These are phyloP conservation scores for Grammomys surdaster DNA, from an alignment of 2,113 vertebrate genomes.

Conservation along the genomic window DNA sequence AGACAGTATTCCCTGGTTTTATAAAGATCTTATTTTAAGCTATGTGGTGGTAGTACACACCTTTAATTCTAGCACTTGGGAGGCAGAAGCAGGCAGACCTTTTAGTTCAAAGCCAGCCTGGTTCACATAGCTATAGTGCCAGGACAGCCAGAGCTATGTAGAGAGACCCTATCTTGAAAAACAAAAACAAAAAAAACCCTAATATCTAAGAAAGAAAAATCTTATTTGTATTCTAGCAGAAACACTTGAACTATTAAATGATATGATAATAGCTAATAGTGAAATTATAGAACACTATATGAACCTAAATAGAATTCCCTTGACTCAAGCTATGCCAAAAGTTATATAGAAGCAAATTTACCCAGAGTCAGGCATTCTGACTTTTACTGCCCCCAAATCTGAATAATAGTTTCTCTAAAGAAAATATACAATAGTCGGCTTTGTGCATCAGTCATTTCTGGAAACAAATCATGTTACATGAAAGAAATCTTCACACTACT, in stretches of 20 bases:
- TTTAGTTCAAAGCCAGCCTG: neutral
- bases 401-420: neutral
- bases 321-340: neutral
- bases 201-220: neutral
- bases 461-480: constrained; percentile 14
- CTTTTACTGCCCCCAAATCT: constrained; percentile 16
- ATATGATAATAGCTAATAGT: neutral
- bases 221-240: neutral
- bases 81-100: neutral
- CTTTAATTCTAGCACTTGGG: neutral
- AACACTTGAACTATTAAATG: neutral
- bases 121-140: neutral
- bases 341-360: neutral
- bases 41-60: neutral
- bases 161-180: neutral
- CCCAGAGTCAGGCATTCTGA: neutral
- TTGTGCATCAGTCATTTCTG: constrained; percentile 20
- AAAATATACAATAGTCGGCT: neutral
- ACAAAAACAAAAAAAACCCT: neutral
- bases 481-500: neutral
- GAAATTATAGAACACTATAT: neutral
- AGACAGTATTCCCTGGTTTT: neutral
- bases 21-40: neutral
- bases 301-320: neutral
- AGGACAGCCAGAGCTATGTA: neutral